phyloP scores from a whole-genome alignment of 2,888 invertebrate species.

The Orthonevra nobilis region DNA sequence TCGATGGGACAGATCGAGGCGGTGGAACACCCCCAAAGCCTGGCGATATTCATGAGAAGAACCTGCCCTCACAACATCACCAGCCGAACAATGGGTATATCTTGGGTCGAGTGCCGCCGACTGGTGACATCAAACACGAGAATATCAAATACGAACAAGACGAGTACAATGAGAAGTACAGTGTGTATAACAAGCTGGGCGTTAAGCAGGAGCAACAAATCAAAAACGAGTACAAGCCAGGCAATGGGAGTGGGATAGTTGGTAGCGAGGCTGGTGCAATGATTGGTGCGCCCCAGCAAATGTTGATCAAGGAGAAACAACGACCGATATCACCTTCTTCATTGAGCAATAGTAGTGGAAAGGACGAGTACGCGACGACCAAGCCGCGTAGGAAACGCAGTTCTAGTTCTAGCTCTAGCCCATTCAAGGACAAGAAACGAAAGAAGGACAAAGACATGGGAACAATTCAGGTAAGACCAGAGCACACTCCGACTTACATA shows the following conservation, averaged over 20 bases:
- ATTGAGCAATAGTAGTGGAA: conserved; percentile 62
- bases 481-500: too few species aligned
- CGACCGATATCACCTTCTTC: conserved; percentile 64
- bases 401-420: conserved; percentile 79
- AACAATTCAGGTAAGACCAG: conserved; percentile 30
- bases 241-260: conserved; percentile 55
- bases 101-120: conserved; percentile 39
- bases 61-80: conserved; percentile 35
- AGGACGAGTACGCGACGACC: conserved; percentile 68
- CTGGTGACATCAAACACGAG: conserved; percentile 75
- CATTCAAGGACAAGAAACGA: conserved; percentile 80
- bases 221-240: conserved; percentile 74
- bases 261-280: conserved; percentile 63
- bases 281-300: conserved; percentile 21
- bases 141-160: conserved; percentile 65
- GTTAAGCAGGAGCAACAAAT: conserved; percentile 71
- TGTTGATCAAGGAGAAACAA: conserved; percentile 54
- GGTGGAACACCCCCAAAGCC: conserved; percentile 57
- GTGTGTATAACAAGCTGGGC: conserved; percentile 49
- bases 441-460: conserved; percentile 77
- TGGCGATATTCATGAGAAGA: conserved; percentile 31
- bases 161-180: conserved; percentile 59
- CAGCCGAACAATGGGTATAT: conserved; percentile 58
- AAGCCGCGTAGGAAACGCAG: conserved; percentile 78
- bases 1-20: conserved; percentile 51